These are phyloP conservation scores for Aphaenogaster ashmeadi DNA, from an alignment of 1,140 invertebrate genomes.

Conservation along the genomic window DNA sequence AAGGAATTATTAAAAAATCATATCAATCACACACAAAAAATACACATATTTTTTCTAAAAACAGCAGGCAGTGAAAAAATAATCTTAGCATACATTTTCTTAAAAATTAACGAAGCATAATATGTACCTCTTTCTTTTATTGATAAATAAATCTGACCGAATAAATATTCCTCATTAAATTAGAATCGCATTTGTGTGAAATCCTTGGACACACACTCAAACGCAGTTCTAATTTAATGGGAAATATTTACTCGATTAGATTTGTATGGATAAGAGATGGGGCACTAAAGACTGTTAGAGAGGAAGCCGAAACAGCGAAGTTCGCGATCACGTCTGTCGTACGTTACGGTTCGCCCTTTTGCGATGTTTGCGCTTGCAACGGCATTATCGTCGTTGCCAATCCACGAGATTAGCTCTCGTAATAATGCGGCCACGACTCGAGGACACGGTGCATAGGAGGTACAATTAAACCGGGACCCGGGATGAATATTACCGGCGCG, in stretches of 20 bases:
- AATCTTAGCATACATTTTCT: too few relatives aligned
- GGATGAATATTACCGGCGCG: conserved; percentile 75
- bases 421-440: conserved; percentile 71
- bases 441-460: conserved; percentile 44
- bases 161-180: neutral
- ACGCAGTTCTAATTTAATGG: too few relatives aligned
- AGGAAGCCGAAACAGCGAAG: neutral
- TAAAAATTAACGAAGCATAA: too few relatives aligned
- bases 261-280: neutral
- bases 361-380: conserved; percentile 44
- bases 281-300: neutral
- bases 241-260: too few relatives aligned
- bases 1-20: neutral
- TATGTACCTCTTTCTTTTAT: too few relatives aligned
- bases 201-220: too few relatives aligned
- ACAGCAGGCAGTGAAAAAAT: neutral
- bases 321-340: neutral
- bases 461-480: conserved; percentile 70
- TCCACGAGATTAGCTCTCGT: conserved; percentile 72
- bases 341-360: neutral
- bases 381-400: conserved; percentile 70
- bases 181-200: neutral
- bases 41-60: neutral
- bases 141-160: neutral
- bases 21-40: neutral